Percentiles rank a stretch among this genome's conserved stretches.
Evolutionary conservation across 2,113 vertebrate species (phyloP).

Genomic region (Muntiacus muntjak): DNA sequence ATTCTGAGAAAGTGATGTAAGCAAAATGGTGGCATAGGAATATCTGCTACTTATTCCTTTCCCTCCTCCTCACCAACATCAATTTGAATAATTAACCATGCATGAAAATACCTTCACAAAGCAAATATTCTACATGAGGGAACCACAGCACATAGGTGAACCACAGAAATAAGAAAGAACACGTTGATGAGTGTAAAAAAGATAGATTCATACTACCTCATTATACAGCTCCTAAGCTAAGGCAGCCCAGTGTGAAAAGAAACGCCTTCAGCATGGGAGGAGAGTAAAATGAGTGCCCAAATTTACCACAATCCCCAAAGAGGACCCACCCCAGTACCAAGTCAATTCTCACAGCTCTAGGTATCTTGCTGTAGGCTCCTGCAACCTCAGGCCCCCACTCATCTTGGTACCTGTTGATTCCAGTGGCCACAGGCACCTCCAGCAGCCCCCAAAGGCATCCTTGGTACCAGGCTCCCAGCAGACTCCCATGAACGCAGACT

Average conservation of each 20-base stretch:
- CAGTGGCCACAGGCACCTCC: background rate
- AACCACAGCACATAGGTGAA: background rate
- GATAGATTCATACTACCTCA: background rate
- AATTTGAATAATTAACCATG: background rate
- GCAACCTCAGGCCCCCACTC: background rate
- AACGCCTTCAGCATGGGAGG: background rate
- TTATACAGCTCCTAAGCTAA: background rate
- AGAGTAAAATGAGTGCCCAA: background rate
- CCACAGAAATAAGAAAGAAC: background rate
- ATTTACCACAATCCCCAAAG: background rate
- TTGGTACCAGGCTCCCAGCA: background rate
- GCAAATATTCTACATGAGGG: background rate
- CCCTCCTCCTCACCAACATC: background rate
- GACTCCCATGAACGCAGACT: background rate
- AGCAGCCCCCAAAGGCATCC: background rate
- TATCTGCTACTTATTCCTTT: background rate
- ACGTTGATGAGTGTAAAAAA: background rate
- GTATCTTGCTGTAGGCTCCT: background rate
- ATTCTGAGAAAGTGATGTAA: background rate
- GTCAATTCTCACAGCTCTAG: background rate
- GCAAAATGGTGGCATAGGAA: background rate
- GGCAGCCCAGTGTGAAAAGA: background rate
- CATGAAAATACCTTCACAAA: background rate
- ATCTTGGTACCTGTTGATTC: background rate
- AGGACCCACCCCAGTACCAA: background rate